These are phyloP conservation scores for Pollenia amentaria DNA, from an alignment of 2,888 invertebrate species.

Conservation along the genomic window DNA sequence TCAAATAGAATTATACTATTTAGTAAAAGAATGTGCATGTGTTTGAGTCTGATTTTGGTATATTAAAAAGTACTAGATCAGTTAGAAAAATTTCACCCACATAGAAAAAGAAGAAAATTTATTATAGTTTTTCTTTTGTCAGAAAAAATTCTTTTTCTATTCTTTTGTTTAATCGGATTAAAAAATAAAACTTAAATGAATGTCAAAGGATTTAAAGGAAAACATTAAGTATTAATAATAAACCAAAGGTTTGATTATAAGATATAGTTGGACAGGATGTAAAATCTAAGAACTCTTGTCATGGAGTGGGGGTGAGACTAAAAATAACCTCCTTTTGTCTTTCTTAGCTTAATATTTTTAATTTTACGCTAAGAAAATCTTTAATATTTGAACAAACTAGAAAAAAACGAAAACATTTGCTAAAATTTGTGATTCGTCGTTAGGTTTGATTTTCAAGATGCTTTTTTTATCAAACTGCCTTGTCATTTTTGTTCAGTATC, in stretches of 20 bases:
- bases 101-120: slow-evolving; percentile 9
- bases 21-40: neutral
- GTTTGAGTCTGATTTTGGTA: neutral
- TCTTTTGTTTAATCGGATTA: slow-evolving; percentile 52
- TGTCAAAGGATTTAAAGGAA: slow-evolving; percentile 21
- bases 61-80: slow-evolving; percentile 17
- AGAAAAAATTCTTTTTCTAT: neutral
- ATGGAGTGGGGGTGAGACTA: no score
- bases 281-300: no score
- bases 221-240: neutral
- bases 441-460: no score
- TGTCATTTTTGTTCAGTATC: no score
- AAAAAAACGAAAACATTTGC: no score
- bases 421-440: no score
- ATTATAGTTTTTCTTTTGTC: slow-evolving; percentile 35
- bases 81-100: slow-evolving; percentile 2
- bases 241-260: neutral
- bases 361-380: no score
- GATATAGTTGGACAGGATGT: no score
- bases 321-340: no score
- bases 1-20: slow-evolving; percentile 35
- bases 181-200: slow-evolving; percentile 29
- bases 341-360: no score
- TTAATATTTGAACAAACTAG: no score
- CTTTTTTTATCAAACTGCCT: no score